Conservation (phyloP, 2,113 vertebrate genomes). For the Mungos mungo region DNA sequence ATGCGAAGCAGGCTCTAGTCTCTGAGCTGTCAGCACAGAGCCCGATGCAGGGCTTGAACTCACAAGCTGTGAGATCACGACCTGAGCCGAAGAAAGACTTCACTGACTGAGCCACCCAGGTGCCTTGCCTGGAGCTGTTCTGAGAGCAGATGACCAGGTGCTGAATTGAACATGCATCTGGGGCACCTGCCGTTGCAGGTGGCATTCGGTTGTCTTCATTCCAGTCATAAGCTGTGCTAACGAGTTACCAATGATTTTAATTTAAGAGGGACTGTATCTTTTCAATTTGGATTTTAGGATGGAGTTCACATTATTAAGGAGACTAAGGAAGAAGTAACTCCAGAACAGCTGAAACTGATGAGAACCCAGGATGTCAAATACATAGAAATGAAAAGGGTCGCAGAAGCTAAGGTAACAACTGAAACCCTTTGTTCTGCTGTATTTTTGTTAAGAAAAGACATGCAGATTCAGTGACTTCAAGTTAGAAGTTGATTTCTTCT, state of each 20-base stretch:
- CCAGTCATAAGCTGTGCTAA: background rate
- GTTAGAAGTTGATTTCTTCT: constrained; percentile 21
- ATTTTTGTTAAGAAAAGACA: constrained; percentile 25
- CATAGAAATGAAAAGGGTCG: constrained; percentile 95
- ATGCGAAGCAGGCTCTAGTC: no score
- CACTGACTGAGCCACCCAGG: no score
- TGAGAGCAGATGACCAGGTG: background rate
- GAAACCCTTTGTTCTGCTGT: background rate
- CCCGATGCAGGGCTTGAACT: no score
- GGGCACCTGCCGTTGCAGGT: background rate
- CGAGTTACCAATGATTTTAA: background rate
- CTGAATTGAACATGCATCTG: background rate
- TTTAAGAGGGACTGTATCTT: constrained; percentile 18
- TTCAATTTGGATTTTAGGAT: constrained; percentile 86
- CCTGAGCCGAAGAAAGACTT: no score
- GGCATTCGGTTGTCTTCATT: background rate
- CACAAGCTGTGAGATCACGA: no score
- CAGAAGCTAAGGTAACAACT: constrained; percentile 90
- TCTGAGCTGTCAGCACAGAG: no score
- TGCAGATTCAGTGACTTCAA: background rate
- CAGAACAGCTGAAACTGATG: constrained; percentile 95
- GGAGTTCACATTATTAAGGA: constrained; percentile 91
- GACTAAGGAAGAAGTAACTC: constrained; percentile 87
- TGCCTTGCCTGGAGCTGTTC: background rate
- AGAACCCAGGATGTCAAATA: constrained; percentile 95